These are phyloP conservation scores for Halcyon leucocephala DNA, from an alignment of 2,797 vertebrate genomes.

Conservation along the genomic window DNA sequence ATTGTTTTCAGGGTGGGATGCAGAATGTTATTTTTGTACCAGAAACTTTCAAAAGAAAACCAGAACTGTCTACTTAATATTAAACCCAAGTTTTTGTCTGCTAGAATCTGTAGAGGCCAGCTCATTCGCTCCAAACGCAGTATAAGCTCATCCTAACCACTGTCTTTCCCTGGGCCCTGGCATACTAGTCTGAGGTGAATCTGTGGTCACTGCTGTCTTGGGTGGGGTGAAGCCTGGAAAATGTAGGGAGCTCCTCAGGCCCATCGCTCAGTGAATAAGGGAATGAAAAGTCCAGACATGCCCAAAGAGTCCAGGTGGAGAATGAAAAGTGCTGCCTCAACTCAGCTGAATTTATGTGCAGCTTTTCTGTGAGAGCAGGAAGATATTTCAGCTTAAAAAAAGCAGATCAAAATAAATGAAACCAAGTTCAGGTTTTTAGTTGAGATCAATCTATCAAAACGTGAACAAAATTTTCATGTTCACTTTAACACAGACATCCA, in stretches of 20 bases:
- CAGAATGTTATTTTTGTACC: neutral
- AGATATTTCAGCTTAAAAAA: neutral
- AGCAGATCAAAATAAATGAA: neutral
- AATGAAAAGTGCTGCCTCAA: neutral
- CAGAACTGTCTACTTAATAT: neutral
- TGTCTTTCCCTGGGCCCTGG: accelerated
- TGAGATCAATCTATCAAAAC: neutral
- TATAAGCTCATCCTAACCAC: neutral
- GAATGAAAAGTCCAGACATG: neutral
- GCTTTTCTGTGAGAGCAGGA: neutral
- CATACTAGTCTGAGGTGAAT: neutral
- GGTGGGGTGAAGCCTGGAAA: neutral
- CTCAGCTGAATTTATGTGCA: neutral
- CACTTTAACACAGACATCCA: neutral
- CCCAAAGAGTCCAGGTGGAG: neutral
- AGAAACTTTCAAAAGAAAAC: neutral
- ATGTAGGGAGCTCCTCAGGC: neutral
- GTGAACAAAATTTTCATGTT: neutral
- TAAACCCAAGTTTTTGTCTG: neutral
- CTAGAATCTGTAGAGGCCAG: neutral
- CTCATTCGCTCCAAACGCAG: neutral
- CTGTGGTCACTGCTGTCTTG: accelerated
- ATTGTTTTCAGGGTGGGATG: neutral
- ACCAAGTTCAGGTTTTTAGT: neutral
- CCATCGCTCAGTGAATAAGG: neutral